Percentiles rank a stretch among this genome's conserved stretches.
phyloP scores from a whole-genome alignment of 2,888 invertebrate species.

The Meiosimyza platycephala region DNA sequence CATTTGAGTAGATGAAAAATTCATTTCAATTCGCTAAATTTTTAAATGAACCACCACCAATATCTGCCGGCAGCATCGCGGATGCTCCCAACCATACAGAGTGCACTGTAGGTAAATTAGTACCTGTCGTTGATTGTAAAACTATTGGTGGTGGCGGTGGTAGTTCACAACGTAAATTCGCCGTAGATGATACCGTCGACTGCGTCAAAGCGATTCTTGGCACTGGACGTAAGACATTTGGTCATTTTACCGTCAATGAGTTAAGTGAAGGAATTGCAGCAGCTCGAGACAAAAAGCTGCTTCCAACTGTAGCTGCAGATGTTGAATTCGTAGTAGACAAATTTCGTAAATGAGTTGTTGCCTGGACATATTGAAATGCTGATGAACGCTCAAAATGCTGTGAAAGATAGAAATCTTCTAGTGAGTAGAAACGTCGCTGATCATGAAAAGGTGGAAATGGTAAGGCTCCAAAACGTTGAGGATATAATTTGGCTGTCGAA shows the following conservation, averaged over 20 bases:
- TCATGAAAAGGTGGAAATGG: constrained; percentile 58
- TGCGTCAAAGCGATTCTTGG: constrained; percentile 60
- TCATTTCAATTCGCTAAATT: background rate
- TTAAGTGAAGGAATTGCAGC: constrained; percentile 44
- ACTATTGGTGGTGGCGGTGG: constrained; percentile 17
- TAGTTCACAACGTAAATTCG: constrained; percentile 44
- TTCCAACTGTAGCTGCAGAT: constrained; percentile 50
- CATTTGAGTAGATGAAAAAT: too few relatives aligned
- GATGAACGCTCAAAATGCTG: constrained; percentile 64
- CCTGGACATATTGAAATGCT: constrained; percentile 66
- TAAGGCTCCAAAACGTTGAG: constrained; percentile 56
- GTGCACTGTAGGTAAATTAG: background rate
- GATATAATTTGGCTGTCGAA: constrained; percentile 44
- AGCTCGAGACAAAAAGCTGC: constrained; percentile 50
- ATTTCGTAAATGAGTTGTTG: constrained; percentile 58
- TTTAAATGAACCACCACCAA: background rate
- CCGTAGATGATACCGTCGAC: constrained; percentile 47
- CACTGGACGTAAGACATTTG: constrained; percentile 64
- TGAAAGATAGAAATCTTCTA: constrained; percentile 64
- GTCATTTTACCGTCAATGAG: constrained; percentile 64
- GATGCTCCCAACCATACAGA: constrained; percentile 14
- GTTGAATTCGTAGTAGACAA: constrained; percentile 44
- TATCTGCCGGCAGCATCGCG: background rate
- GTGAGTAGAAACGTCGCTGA: constrained; percentile 63
- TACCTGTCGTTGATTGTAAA: constrained; percentile 13